Evolutionary conservation across 2,888 invertebrate species (phyloP).

Genomic region (Uropetala carovei): DNA sequence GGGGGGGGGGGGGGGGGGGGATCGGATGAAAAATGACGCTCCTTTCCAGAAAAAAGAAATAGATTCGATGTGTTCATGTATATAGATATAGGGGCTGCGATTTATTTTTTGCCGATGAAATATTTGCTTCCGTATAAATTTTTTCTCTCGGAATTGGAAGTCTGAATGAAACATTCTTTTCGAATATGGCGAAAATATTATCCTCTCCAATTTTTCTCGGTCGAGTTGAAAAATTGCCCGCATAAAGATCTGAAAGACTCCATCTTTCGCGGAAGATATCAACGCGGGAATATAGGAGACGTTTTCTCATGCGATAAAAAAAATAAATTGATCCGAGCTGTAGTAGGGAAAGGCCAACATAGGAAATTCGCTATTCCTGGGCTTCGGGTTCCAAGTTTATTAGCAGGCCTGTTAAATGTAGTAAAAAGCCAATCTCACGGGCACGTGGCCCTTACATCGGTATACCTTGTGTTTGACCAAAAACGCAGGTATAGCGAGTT

Average conservation of each 20-base stretch:
- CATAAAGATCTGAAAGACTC: not conserved
- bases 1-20: not conserved
- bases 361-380: too few relatives aligned
- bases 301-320: too few relatives aligned
- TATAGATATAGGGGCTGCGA: not conserved
- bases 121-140: not conserved
- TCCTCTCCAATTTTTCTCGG: not conserved
- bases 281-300: not conserved
- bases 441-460: too few relatives aligned
- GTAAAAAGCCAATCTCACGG: too few relatives aligned
- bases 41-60: not conserved
- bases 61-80: not conserved
- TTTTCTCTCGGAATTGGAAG: not conserved
- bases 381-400: too few relatives aligned
- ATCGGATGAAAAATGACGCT: not conserved
- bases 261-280: not conserved
- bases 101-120: not conserved
- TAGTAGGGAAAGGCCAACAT: too few relatives aligned
- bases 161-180: not conserved
- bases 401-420: too few relatives aligned
- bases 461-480: too few relatives aligned
- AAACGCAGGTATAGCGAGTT: too few relatives aligned
- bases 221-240: not conserved
- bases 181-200: slow-evolving; percentile 6
- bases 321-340: too few relatives aligned